Conservation (phyloP, 1,140 invertebrate genomes). For the Mactra quadrangularis region DNA sequence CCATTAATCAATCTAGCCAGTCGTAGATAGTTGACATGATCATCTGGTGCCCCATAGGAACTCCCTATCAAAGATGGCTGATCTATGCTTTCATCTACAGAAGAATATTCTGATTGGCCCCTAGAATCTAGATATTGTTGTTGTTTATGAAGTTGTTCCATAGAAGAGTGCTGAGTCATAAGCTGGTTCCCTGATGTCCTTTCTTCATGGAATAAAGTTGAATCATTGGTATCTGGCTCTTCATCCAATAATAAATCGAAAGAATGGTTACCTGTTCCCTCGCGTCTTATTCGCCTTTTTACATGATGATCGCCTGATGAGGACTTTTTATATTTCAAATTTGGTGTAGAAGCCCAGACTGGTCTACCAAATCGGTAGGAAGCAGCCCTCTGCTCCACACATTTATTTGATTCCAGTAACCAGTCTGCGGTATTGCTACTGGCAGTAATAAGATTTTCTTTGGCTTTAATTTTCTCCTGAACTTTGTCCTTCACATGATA, state of each 20-base stretch:
- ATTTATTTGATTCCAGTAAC: slow-evolving; percentile 8
- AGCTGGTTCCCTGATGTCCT: neutral
- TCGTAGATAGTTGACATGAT: slow-evolving; percentile 24
- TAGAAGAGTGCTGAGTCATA: neutral
- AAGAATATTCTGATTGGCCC: slow-evolving; percentile 37
- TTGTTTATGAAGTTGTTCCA: slow-evolving; percentile 1
- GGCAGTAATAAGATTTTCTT: slow-evolving; percentile 35
- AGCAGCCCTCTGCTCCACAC: neutral
- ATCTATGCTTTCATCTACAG: slow-evolving; percentile 44
- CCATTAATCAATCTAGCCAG: slow-evolving; percentile 41
- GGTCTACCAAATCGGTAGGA: neutral
- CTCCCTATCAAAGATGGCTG: slow-evolving; percentile 12
- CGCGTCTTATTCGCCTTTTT: slow-evolving; percentile 13
- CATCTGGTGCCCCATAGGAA: slow-evolving; percentile 9
- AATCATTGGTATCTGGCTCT: neutral
- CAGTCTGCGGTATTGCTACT: slow-evolving; percentile 45
- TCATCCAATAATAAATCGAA: slow-evolving; percentile 42
- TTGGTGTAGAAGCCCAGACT: slow-evolving; percentile 45
- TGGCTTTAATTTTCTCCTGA: slow-evolving; percentile 21
- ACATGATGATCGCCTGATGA: neutral
- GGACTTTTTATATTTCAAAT: slow-evolving; percentile 36
- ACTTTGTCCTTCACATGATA: slow-evolving; percentile 6
- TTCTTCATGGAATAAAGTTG: neutral
- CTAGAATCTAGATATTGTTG: neutral
- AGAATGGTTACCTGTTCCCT: slow-evolving; percentile 38